Evolutionary conservation across 92 coral and sea anemone species (phyloP), one percentile per base, ranked within the genome.

Genomic region (Galaxea fascicularis): DNA sequence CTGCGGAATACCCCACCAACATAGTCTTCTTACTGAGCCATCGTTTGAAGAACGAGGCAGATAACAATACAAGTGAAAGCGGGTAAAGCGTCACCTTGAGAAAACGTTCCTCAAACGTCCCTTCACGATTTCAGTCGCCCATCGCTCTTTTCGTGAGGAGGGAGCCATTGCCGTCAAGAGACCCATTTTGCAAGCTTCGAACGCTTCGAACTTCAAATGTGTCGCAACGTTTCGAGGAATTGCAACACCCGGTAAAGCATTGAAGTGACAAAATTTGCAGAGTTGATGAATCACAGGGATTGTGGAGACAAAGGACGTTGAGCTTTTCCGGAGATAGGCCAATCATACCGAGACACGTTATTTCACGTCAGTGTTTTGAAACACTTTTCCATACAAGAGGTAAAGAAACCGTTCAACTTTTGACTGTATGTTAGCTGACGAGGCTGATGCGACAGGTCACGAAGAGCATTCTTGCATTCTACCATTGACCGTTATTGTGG

Each of bases 261-360:
- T 56, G 62, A 56, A 56, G 22, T 12, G 62, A 8, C 15, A 56
- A 56, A 56, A 56, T 56, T 4, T 56, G 62, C 22, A 0, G 22
- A 56, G 0, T 56, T 56, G 62, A 56, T 56, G 1, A 56, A 22
- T 56, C 62, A 56, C 62, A 56, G 62, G 17, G 62, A 56, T 4
- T n/a, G n/a, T n/a, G n/a, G n/a, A n/a, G n/a, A n/a, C n/a, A n/a
- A 65, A 56, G 62, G 62, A 56, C 62, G 24, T 66, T 28, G 39
- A 28, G 41, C 73, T 66, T 66, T 66, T 66, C 39, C 24, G 73
- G 41, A 39, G 73, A 66, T 39, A 39, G 39, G 73, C 18, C 39
- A 39, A 39, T 66, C 73, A 66, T 28, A 28, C 47, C 24, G 18
- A 66, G 47, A 66, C 4, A 66, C 62, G 62, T 56, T 22, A 56